Evolutionary conservation across 2,113 vertebrate genomes (phyloP).

Genomic region (Numida meleagris): DNA sequence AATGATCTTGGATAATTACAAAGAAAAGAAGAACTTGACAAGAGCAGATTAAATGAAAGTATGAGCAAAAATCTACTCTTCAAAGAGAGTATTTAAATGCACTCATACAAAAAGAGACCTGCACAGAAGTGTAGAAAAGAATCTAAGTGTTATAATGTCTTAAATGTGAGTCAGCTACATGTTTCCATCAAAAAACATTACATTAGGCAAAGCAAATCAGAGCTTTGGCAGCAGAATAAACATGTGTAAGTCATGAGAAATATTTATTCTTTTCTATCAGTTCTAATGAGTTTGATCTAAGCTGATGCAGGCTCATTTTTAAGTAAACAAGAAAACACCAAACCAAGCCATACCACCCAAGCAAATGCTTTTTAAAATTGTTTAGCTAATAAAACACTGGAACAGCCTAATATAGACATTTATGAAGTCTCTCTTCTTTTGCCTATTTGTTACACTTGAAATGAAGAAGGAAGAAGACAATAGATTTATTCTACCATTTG

Average conservation of each 20-base stretch:
- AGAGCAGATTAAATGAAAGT: conserved; percentile 35
- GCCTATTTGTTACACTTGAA: not conserved
- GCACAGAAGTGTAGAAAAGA: not conserved
- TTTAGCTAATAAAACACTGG: not conserved
- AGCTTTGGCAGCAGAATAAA: not conserved
- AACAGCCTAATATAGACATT: not conserved
- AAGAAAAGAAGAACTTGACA: conserved; percentile 11
- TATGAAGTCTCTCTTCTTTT: not conserved
- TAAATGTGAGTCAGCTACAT: not conserved
- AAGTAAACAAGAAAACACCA: not conserved
- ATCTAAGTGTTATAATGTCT: not conserved
- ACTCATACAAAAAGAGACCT: conserved; percentile 15
- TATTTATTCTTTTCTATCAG: not conserved
- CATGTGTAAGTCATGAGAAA: not conserved
- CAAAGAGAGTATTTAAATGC: conserved; percentile 23
- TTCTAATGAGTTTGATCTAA: not conserved
- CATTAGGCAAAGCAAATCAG: not conserved
- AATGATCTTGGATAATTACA: conserved; percentile 37
- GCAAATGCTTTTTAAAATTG: not conserved
- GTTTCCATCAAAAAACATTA: not conserved
- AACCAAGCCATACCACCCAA: no score
- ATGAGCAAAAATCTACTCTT: conserved; percentile 5
- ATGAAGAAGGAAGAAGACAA: not conserved
- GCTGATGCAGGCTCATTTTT: not conserved
- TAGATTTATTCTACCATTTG: not conserved